Base-by-base conservation (phyloP, 1,140 invertebrate species). In the Phthorimaea operculella region DNA sequence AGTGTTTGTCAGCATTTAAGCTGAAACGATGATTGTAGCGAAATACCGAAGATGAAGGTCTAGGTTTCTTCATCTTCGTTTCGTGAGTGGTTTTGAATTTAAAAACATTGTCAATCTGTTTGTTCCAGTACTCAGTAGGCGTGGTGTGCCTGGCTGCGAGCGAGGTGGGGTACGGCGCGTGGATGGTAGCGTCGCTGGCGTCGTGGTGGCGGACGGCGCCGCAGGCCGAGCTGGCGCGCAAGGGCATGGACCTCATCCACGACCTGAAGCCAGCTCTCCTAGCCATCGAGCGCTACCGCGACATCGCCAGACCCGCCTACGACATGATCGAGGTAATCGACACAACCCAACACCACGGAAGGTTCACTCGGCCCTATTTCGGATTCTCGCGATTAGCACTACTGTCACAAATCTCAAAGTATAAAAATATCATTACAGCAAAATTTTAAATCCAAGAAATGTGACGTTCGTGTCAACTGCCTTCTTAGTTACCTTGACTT, bases 261-360 rank as follows among this genome's bases (percentile, higher is more conserved):
- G 81, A 84, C 66, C 51, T 84, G 59, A 83, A 83, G 73, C 78
- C 81, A 14, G 74, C 73, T 60, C 71, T 84, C 57, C 79, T 80
- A 18, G 76, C 74, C 45, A 60, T 84, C 33, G 76, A 81, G 60
- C 70, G 72, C 10, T 80, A 82, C 68, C 57, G 63, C 33, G 78
- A 82, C 55, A 58, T 79, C 49, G 79, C 72, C 10, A 49, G 74
- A 0, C 79, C 78, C 4, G 54, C 83, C 51, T 75, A 76, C 60
- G 75, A 76, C 52, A 82, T 84, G 72, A 77, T 84, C 50, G 79
- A 83, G 75, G 81, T 78, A 18, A 36, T 45, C 36, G 21, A 6
- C 9, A 5, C 18, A 51, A 36, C 15, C 28, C 36, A n/a, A 3
- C 36, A 39, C 36, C 36, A n/a, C n/a, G n/a, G n/a, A n/a, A n/a